Evolutionary conservation across 2,888 invertebrate species (phyloP), one percentile per base, ranked within the genome.

Genomic region (Standfussiana lucernea): DNA sequence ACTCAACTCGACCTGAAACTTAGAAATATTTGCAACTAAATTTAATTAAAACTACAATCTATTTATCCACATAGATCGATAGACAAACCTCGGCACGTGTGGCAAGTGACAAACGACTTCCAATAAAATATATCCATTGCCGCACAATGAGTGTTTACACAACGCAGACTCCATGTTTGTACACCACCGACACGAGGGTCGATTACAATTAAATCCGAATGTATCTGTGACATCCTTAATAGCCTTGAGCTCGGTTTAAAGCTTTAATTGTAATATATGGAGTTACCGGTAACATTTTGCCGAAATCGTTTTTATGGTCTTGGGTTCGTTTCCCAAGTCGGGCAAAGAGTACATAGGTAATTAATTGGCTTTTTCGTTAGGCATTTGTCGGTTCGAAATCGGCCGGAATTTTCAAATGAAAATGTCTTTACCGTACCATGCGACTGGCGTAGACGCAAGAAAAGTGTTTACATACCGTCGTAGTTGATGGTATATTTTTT

Each of bases 181-280:
- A 84, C 89, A 89, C 88, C 91, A 89, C 90, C 86, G 37, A 88
- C 91, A 84, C 87, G 85, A 92, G 95, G 95, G 94, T 90, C 92
- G 92, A 94, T 95, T 95, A 94, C 86, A 85, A 95, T 96, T 95
- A 95, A 95, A 95, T 93, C 94, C 92, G 93, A 94, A 94, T 92
- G 94, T 90, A 85, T 85, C 80, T 87, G 90, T 92, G 91, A 90
- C 88, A 80, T 67, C 61, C 73, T 61, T 73, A 64, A 62, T 81
- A 85, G 80, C 53, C 47, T 15, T 37, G 18, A 77, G 65, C 68
- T 72, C 18, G 28, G n/a, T 35, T 53, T 53, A 53, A 79, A 28
- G 10, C 40, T 7, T 64, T 13, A 80, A 70, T 13, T 37, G 42
- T 68, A 28, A 67, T 35, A 53, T 32, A 24, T 1, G 13, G 28